Conservation (phyloP, 2,797 vertebrate species). For the Gambelia wislizenii region DNA sequence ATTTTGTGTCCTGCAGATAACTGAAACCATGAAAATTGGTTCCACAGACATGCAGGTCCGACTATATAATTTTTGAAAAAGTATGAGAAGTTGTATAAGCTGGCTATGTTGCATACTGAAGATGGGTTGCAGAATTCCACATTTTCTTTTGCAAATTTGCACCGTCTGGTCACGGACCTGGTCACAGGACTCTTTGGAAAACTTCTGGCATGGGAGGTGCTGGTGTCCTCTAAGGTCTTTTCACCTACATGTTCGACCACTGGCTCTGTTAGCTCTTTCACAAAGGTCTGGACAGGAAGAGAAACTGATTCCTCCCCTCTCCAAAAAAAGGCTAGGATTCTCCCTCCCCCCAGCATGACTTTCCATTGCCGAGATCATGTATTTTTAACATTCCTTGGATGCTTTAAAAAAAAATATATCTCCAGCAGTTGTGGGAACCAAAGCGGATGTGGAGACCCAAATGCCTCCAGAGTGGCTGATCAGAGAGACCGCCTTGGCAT, state of each 20-base stretch:
- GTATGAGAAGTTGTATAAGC: too few species aligned
- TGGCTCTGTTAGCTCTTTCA: not conserved
- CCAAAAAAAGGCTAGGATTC: not conserved
- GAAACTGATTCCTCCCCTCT: not conserved
- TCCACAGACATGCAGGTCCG: too few species aligned
- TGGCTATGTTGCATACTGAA: too few species aligned
- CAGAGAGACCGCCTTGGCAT: constrained; percentile 75
- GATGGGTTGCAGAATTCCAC: too few species aligned
- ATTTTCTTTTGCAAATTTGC: not conserved
- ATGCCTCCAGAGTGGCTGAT: constrained; percentile 82
- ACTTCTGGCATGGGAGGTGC: not conserved
- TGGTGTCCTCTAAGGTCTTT: not conserved
- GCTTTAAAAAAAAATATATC: constrained; percentile 67
- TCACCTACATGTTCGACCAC: not conserved
- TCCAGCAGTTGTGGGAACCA: constrained; percentile 75
- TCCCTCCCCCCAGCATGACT: constrained; percentile 52
- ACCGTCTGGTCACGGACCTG: too few species aligned
- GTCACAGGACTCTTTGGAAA: not conserved
- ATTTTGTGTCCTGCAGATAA: too few species aligned
- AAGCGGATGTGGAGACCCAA: constrained; percentile 81
- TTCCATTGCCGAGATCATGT: constrained; percentile 55
- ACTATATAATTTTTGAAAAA: too few species aligned
- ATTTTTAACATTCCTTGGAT: constrained; percentile 64
- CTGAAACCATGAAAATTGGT: too few species aligned
- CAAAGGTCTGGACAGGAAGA: constrained; percentile 28